Base-by-base conservation (phyloP, 2,113 vertebrate species). In the Serilophus lunatus region DNA sequence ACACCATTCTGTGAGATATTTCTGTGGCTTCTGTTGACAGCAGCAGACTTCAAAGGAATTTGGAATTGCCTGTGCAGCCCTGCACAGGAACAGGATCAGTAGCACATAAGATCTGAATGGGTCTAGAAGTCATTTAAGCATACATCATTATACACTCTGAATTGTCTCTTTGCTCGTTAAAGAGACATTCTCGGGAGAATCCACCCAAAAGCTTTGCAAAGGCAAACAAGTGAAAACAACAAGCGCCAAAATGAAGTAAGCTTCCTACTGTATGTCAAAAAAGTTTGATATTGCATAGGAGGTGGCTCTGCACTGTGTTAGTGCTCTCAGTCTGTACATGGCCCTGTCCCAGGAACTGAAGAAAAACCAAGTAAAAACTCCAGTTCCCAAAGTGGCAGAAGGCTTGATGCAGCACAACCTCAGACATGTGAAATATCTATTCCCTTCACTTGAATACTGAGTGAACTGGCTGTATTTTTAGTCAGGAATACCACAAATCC, bases 281-380 rank as follows among this genome's bases (percentile, higher is more conserved):
- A n/a, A 5, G 2, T 49, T 63, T 36, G 17, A 6, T 44, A 42
- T 0, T 8, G 18, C 38, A 38, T 0, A 36, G 38, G 26, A 87
- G 25, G 59, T 22, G 59, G n/a, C 13, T 22, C 35, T 42, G 35
- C 0, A 1, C 56, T 42, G 17, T 22, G 17, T 7, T 42, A 71
- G 49, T 15, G 69, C 53, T 68, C 50, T 64, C 61, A 22, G 59
- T 20, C 28, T 45, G 19, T 51, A 18, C 1, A 7, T 2, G 17
- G 19, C 7, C 29, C 42, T 45, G 45, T 26, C 42, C 47, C 23
- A 86, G 28, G 20, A 76, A 44, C 20, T 36, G 35, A 59, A 71
- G 38, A 29, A 61, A 86, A 89, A 59, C 1, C n/a, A 83, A 60
- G 26, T 10, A 71, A 71, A 75, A 88, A 36, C 19, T 61, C 6